Conservation (phyloP, 1,140 invertebrate genomes). For the Paramacrobiotus metropolitanus region DNA sequence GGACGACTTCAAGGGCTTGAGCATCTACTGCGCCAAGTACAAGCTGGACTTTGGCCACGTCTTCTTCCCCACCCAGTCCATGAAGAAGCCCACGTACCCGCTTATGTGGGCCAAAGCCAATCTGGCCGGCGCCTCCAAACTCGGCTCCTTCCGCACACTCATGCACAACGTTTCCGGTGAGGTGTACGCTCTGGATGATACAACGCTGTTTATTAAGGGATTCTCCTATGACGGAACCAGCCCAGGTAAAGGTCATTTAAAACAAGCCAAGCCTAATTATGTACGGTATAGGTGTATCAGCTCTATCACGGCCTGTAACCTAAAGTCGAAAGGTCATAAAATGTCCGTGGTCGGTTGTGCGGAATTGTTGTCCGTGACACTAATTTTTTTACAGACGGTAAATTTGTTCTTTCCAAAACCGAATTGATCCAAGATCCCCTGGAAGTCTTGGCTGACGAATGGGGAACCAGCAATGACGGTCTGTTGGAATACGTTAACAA, state of each 20-base stretch:
- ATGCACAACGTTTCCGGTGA: conserved; percentile 48
- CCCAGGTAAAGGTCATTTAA: conserved; percentile 30
- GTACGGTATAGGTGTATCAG: not conserved
- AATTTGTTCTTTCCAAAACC: conserved; percentile 8
- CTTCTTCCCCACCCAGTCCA: not conserved
- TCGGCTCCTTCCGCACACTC: conserved; percentile 24
- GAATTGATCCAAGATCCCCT: conserved; percentile 9
- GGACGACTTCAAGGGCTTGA: not conserved
- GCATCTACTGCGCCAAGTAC: conserved; percentile 4
- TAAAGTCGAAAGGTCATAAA: not conserved
- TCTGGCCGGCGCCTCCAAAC: not conserved
- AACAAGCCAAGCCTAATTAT: conserved; percentile 5
- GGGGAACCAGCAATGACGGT: conserved; percentile 39
- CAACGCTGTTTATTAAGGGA: conserved; percentile 54
- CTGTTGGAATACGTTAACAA: conserved; percentile 45
- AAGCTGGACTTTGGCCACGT: conserved; percentile 1
- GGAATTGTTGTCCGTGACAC: too few species aligned
- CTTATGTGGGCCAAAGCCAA: not conserved
- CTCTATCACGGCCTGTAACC: not conserved
- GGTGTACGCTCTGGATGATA: conserved; percentile 62
- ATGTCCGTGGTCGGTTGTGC: too few species aligned
- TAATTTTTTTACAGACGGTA: conserved; percentile 2
- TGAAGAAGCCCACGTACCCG: not conserved
- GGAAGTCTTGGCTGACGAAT: conserved; percentile 8
- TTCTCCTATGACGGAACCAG: conserved; percentile 64